These are phyloP conservation scores for Tuberolachnus salignus DNA, from an alignment of 2,888 invertebrate species.

Conservation along the genomic window DNA sequence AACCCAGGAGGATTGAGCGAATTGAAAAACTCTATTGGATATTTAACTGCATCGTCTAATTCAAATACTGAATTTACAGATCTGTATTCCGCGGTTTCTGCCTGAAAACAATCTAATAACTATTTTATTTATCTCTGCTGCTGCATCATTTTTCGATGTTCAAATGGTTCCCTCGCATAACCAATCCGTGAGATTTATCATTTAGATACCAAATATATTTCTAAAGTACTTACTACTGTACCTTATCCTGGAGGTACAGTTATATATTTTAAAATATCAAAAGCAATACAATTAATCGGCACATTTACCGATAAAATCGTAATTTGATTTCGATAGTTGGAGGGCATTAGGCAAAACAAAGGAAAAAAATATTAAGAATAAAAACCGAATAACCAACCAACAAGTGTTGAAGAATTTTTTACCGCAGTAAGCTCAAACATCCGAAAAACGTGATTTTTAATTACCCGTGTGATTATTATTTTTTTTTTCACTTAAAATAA, in stretches of 20 bases:
- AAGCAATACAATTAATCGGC: too few relatives aligned
- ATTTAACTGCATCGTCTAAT: slow-evolving; percentile 4
- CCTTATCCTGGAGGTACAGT: neutral
- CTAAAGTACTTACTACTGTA: neutral
- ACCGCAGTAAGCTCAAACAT: too few relatives aligned
- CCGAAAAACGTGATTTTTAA: too few relatives aligned
- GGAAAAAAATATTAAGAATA: too few relatives aligned
- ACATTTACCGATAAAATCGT: too few relatives aligned
- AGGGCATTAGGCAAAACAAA: too few relatives aligned
- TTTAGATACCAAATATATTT: neutral
- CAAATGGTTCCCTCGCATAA: slow-evolving; percentile 2
- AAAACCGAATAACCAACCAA: too few relatives aligned
- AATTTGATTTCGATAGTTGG: too few relatives aligned
- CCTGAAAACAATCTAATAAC: slow-evolving; percentile 23
- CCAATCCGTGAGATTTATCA: neutral
- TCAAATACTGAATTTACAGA: slow-evolving; percentile 14
- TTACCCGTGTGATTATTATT: too few relatives aligned
- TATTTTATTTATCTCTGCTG: slow-evolving; percentile 22
- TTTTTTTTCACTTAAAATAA: too few relatives aligned
- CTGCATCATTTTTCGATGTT: slow-evolving; percentile 17
- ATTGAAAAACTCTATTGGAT: neutral
- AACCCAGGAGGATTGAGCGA: neutral
- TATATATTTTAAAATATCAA: too few relatives aligned
- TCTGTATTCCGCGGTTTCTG: neutral
- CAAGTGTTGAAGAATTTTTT: too few relatives aligned